A percentile compares a stretch with the other conserved stretches of the same genome.
Conservation (phyloP, 2,888 invertebrate genomes). For the Rhyacophila evoluta region DNA sequence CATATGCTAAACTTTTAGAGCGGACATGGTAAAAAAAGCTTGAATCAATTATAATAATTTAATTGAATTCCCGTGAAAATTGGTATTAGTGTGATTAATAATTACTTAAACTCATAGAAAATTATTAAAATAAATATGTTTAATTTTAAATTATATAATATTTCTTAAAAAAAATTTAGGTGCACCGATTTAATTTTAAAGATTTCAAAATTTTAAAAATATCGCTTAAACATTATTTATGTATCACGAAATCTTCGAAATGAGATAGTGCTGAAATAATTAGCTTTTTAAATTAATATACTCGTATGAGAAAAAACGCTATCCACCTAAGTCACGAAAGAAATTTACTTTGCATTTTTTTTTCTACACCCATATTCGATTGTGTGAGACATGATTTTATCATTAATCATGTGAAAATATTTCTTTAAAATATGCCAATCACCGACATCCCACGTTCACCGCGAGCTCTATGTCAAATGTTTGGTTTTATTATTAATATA, state of each 20-base stretch:
- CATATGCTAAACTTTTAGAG: too few relatives aligned
- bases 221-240: not conserved
- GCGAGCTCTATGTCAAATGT: not conserved
- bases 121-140: too few relatives aligned
- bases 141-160: too few relatives aligned
- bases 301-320: slow-evolving; percentile 28
- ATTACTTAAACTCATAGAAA: too few relatives aligned
- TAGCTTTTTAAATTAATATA: slow-evolving; percentile 42
- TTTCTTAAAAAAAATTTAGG: too few relatives aligned
- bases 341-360: slow-evolving; percentile 39
- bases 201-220: not conserved
- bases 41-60: too few relatives aligned
- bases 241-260: not conserved
- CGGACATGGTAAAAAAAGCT: too few relatives aligned
- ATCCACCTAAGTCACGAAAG: slow-evolving; percentile 37
- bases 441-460: not conserved
- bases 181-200: too few relatives aligned
- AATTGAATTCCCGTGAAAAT: too few relatives aligned
- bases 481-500: not conserved
- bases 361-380: slow-evolving; percentile 21
- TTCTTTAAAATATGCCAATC: slow-evolving; percentile 25
- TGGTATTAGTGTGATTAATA: too few relatives aligned
- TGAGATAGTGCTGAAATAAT: slow-evolving; percentile 45
- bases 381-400: slow-evolving; percentile 31
- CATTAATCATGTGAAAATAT: slow-evolving; percentile 39